These are phyloP conservation scores for Mythimna albipuncta DNA, from an alignment of 2,888 invertebrate species.

Conservation along the genomic window DNA sequence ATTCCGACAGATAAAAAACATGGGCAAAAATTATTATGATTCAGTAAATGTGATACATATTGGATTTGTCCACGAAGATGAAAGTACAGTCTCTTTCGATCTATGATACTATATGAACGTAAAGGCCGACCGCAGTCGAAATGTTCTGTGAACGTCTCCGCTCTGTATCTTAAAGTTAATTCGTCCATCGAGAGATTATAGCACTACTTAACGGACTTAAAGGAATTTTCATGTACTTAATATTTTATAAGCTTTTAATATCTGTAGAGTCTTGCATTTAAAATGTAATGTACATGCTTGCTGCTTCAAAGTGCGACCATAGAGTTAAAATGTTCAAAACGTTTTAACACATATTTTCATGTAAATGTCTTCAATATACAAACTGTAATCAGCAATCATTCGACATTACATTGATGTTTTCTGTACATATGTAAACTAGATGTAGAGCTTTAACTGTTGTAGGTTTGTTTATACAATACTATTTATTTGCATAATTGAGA, in stretches of 20 bases:
- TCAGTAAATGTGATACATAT: constrained; percentile 36
- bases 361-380: constrained; percentile 55
- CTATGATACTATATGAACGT: constrained; percentile 33
- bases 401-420: constrained; percentile 71
- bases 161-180: constrained; percentile 68
- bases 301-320: constrained; percentile 56
- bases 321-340: constrained; percentile 61
- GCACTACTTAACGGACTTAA: constrained; percentile 79
- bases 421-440: constrained; percentile 89
- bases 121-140: constrained; percentile 35
- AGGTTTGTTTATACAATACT: constrained; percentile 76
- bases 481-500: constrained; percentile 74
- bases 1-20: constrained; percentile 24
- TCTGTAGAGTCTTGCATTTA: constrained; percentile 80
- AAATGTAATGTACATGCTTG: constrained; percentile 78
- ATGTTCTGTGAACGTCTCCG: constrained; percentile 61
- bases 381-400: constrained; percentile 58
- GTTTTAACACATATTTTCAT: constrained; percentile 59
- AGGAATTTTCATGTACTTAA: constrained; percentile 87
- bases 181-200: constrained; percentile 86
- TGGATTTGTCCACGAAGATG: constrained; percentile 20
- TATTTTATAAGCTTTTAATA: constrained; percentile 81
- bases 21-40: constrained; percentile 10
- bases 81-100: constrained; percentile 4
- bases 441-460: constrained; percentile 89